These are phyloP conservation scores for Colostygia pectinataria DNA, from an alignment of 2,888 invertebrate species.

Conservation along the genomic window DNA sequence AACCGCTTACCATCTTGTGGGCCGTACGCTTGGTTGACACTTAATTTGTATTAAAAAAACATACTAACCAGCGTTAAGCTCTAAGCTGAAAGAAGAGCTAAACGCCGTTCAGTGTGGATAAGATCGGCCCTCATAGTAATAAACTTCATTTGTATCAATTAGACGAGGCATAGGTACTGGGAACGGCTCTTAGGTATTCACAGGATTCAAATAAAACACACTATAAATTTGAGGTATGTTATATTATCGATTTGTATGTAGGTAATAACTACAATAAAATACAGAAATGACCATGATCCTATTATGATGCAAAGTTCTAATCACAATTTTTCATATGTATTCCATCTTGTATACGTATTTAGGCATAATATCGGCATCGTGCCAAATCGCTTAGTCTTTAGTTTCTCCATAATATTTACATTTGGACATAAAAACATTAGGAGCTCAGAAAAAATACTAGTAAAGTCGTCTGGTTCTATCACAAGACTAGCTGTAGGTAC, in stretches of 20 bases:
- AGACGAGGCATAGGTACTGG: too few species aligned
- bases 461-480: neutral
- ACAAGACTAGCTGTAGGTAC: neutral
- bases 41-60: too few species aligned
- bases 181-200: neutral
- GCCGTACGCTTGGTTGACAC: too few species aligned
- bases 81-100: too few species aligned
- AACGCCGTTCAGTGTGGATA: too few species aligned
- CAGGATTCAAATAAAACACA: slow-evolving; percentile 42
- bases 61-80: too few species aligned
- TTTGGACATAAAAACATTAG: slow-evolving; percentile 40
- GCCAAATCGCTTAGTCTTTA: slow-evolving; percentile 74
- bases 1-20: too few species aligned
- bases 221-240: slow-evolving; percentile 77
- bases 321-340: slow-evolving; percentile 81
- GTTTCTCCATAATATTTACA: slow-evolving; percentile 75
- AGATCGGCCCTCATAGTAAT: too few species aligned
- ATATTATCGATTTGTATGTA: slow-evolving; percentile 83
- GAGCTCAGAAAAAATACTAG: slow-evolving; percentile 20
- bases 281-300: slow-evolving; percentile 79
- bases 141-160: too few species aligned
- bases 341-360: slow-evolving; percentile 76
- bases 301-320: slow-evolving; percentile 72
- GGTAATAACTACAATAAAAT: slow-evolving; percentile 81
- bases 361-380: slow-evolving; percentile 76